phyloP scores from a whole-genome alignment of 1,140 invertebrate species.

The Andricus grossulariae region DNA sequence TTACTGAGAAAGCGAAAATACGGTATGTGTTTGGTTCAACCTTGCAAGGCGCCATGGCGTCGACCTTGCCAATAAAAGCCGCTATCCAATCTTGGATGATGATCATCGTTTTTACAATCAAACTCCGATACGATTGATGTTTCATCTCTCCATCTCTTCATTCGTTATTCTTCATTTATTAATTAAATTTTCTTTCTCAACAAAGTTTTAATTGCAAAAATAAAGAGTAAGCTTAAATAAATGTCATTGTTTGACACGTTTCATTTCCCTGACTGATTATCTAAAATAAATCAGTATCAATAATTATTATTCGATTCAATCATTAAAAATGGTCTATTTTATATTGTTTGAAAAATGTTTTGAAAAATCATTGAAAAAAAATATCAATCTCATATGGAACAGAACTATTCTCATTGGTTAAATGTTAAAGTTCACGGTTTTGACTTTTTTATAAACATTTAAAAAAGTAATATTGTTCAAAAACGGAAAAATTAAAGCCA shows the following conservation, averaged over 20 bases:
- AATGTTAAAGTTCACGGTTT: too few species aligned
- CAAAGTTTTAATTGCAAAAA: neutral
- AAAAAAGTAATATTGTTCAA: too few species aligned
- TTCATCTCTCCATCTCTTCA: conserved; percentile 11
- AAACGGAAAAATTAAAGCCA: too few species aligned
- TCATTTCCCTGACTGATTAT: neutral
- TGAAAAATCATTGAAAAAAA: too few species aligned
- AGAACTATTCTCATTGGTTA: too few species aligned
- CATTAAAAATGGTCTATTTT: too few species aligned
- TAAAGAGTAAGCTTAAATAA: neutral
- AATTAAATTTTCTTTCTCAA: neutral
- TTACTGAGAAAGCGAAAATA: conserved; percentile 53
- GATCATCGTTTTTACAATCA: conserved; percentile 1
- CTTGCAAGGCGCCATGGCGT: conserved; percentile 66
- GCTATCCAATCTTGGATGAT: conserved; percentile 46
- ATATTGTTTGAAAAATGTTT: too few species aligned
- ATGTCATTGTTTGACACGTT: neutral
- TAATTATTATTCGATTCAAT: too few species aligned
- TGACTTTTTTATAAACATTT: too few species aligned
- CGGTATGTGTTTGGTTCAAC: conserved; percentile 50
- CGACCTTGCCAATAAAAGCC: conserved; percentile 62
- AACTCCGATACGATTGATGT: conserved; percentile 10
- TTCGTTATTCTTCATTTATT: neutral
- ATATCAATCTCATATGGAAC: too few species aligned
- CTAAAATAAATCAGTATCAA: too few species aligned